Evolutionary conservation across 2,888 invertebrate species (phyloP), one percentile per base, ranked within the genome.

Genomic region (Callyntrura guangdongensis): DNA sequence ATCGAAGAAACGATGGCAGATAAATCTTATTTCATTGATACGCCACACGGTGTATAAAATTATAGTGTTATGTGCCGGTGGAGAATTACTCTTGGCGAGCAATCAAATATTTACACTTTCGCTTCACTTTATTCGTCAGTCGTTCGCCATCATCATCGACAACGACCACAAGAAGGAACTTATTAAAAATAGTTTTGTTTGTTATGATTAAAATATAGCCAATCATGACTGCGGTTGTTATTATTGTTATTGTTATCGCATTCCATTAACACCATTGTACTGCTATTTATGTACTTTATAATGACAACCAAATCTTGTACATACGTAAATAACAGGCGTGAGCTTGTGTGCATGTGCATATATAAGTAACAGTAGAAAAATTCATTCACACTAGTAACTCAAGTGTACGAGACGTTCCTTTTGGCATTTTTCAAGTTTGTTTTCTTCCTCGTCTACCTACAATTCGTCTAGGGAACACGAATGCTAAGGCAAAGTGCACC

Each of bases 361-460:
- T 36, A 36, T 36, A 36, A 4, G 6, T 36, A 36, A 6, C 36
- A 36, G 0, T 17, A 20, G 8, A 61, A 9, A 17, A 61, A 61
- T 61, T 61, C 61, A 61, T 53, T 53, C 53, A 53, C 20, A n/a
- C n/a, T n/a, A 61, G 36, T 61, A 61, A 61, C 17, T 17, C 5
- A 56, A 12, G 17, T 56, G n/a, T 27, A 67, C 22, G 1, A 25
- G 25, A 67, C 14, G 67, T 14, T 67, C 36, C n/a, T 36, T 14
- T 36, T 17, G 17, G 17, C 17, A 59, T 4, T 59, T 59, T 59
- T n/a, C 0, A 9, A 36, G 14, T 0, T 14, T 25, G 20, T 74
- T 25, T 77, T 22, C 77, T 77, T 77, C 77, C 77, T 77, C 9
- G 25, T 77, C 25, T 53, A 25, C 77, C 77, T 77, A 53, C 14